Percentiles rank a stretch among this genome's conserved stretches.
These are phyloP conservation scores for Hippoglossus hippoglossus DNA, from an alignment of 2,797 vertebrate species.

Conservation along the genomic window DNA sequence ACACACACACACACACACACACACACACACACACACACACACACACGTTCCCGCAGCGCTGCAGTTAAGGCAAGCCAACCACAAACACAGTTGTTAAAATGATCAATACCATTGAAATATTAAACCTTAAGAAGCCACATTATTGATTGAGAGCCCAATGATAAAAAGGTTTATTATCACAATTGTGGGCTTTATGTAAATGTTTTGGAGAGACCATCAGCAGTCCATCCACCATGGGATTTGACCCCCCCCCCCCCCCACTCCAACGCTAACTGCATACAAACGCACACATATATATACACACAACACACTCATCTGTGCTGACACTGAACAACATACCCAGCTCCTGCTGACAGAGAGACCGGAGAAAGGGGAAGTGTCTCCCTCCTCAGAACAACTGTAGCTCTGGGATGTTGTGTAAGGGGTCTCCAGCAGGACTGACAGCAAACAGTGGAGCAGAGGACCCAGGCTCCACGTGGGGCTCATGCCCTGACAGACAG, in stretches of 20 bases:
- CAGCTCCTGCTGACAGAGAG: conserved; percentile 54
- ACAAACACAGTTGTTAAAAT: conserved; percentile 93
- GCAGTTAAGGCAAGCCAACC: conserved; percentile 89
- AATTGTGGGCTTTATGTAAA: conserved; percentile 82
- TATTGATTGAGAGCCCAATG: conserved; percentile 95
- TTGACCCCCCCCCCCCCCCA: background rate
- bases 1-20: conserved; percentile 52
- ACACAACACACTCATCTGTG: conserved; percentile 25
- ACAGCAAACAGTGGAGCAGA: conserved; percentile 38
- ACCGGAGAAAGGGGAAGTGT: conserved; percentile 14
- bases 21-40: conserved; percentile 51
- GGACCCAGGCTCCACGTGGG: conserved; percentile 33
- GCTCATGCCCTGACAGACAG: conserved; percentile 64
- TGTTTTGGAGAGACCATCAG: conserved; percentile 67
- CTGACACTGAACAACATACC: conserved; percentile 56
- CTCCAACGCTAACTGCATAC: background rate
- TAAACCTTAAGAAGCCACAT: conserved; percentile 96
- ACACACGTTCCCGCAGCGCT: conserved; percentile 66
- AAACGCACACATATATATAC: conserved; percentile 1
- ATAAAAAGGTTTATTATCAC: conserved; percentile 98
- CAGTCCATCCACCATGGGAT: conserved; percentile 30
- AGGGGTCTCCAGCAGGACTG: conserved; percentile 33
- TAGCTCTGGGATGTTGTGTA: conserved; percentile 51
- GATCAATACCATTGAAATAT: conserved; percentile 99
- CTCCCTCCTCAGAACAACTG: conserved; percentile 25